Percentiles rank a stretch among this genome's conserved stretches.
phyloP scores from a whole-genome alignment of 2,113 vertebrate genomes.

The Myotis yumanensis region DNA sequence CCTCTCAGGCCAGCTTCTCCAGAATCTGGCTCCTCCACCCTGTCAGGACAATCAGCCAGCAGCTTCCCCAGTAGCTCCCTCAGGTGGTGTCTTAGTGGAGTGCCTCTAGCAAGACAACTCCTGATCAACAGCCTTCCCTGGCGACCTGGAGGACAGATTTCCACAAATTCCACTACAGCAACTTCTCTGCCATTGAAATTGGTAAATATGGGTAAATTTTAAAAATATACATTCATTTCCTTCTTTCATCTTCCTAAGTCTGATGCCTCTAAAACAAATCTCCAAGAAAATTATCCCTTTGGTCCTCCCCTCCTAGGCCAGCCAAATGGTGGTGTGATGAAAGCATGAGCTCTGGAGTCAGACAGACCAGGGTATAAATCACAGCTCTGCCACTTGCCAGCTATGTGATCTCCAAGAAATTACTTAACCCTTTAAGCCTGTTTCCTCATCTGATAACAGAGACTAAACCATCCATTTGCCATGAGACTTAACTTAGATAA shows the following conservation, averaged over 20 bases:
- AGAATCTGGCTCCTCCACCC: neutral
- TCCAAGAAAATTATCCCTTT: neutral
- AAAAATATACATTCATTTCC: neutral
- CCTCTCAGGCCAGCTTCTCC: neutral
- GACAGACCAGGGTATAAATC: neutral
- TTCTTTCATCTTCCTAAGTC: conserved; percentile 1
- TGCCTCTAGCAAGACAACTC: neutral
- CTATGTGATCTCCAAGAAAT: neutral
- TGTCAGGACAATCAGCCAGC: neutral
- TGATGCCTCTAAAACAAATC: neutral
- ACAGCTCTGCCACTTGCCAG: neutral
- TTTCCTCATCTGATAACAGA: neutral
- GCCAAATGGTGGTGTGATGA: neutral
- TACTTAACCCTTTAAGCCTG: neutral
- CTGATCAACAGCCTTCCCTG: neutral
- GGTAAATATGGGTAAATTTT: neutral
- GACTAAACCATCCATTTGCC: neutral
- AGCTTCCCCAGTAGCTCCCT: neutral
- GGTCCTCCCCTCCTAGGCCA: neutral
- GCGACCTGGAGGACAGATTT: neutral
- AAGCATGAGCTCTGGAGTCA: neutral
- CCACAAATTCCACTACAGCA: neutral
- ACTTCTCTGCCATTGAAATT: neutral
- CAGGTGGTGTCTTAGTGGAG: neutral
- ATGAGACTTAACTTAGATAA: neutral